Evolutionary conservation across 1,140 invertebrate genomes (phyloP).

Genomic region (Archegozetes longisetosus): DNA sequence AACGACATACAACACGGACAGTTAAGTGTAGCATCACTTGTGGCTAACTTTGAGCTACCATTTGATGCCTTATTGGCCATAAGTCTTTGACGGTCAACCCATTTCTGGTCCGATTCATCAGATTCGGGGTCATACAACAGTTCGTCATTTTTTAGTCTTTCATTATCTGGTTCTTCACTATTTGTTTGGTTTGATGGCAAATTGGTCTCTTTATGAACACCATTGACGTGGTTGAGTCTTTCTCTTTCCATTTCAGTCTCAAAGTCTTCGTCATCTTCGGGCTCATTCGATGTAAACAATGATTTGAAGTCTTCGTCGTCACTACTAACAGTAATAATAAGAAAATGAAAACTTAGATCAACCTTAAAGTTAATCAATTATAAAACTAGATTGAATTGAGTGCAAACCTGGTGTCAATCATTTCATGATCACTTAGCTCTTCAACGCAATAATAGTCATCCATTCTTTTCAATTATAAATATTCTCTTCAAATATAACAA

Average conservation of each 20-base stretch:
- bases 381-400: background rate
- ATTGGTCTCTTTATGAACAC: background rate
- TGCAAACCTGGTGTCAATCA: background rate
- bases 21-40: constrained; percentile 42
- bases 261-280: constrained; percentile 3
- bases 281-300: background rate
- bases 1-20: constrained; percentile 45
- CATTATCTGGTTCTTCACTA: background rate
- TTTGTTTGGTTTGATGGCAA: background rate
- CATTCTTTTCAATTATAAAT: constrained; percentile 19
- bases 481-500: background rate
- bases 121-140: constrained; percentile 41
- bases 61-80: background rate
- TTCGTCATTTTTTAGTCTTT: constrained; percentile 25
- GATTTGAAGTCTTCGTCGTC: constrained; percentile 1
- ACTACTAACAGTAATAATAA: background rate
- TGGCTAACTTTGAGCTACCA: constrained; percentile 20
- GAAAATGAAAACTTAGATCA: background rate
- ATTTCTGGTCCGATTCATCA: constrained; percentile 41
- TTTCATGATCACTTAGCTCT: background rate
- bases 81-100: constrained; percentile 34
- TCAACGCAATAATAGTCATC: constrained; percentile 1
- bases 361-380: background rate
- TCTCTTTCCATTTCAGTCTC: constrained; percentile 13
- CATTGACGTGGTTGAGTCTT: constrained; percentile 1